Percentiles rank a stretch among this genome's conserved stretches.
Evolutionary conservation across 2,113 vertebrate species (phyloP).

Genomic region (Phasianus colchicus): DNA sequence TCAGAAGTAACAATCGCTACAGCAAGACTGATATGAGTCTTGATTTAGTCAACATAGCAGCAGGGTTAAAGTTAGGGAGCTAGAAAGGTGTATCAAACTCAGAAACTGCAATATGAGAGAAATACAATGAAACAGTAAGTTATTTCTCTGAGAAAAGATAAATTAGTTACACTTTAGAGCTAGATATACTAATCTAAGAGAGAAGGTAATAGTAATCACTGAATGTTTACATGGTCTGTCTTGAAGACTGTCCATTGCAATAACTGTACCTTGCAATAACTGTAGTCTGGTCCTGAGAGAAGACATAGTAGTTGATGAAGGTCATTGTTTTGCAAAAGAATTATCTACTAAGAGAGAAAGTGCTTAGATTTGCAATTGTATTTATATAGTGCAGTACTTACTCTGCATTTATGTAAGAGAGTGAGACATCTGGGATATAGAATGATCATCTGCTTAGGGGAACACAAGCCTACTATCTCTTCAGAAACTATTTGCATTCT

Average conservation of each 20-base stretch:
- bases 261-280: background rate
- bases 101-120: background rate
- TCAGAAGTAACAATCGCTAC: background rate
- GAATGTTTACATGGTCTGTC: background rate
- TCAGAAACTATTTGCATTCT: background rate
- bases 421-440: background rate
- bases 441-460: background rate
- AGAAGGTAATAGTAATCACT: background rate
- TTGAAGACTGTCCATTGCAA: background rate
- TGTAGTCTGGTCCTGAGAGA: background rate
- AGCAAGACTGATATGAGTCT: background rate
- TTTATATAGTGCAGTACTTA: background rate
- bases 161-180: background rate
- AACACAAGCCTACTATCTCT: background rate
- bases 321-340: background rate
- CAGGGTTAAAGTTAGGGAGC: background rate
- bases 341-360: background rate
- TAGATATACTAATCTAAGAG: background rate
- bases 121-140: background rate
- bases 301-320: background rate
- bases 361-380: background rate
- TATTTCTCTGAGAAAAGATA: background rate
- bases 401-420: background rate
- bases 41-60: background rate
- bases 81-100: background rate